These are phyloP conservation scores for Eonycteris spelaea DNA, from an alignment of 2,113 vertebrate species.

Conservation along the genomic window DNA sequence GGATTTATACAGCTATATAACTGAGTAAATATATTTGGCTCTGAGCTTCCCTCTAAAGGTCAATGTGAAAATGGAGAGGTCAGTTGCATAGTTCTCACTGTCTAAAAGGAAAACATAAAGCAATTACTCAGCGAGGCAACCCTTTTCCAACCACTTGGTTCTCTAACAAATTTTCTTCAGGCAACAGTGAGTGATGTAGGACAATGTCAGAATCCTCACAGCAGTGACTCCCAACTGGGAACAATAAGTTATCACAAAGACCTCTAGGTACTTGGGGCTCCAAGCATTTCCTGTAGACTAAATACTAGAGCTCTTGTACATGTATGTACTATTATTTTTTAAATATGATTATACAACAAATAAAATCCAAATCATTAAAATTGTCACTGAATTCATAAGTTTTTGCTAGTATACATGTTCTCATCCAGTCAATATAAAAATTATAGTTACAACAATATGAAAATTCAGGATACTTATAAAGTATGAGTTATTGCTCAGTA, in stretches of 20 bases:
- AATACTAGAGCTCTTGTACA: not conserved
- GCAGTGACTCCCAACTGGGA: not conserved
- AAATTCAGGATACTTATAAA: not conserved
- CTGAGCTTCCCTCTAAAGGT: not conserved
- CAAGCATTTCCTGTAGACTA: not conserved
- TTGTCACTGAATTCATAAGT: not conserved
- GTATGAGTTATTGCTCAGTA: not conserved
- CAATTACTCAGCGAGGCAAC: slow-evolving; percentile 19
- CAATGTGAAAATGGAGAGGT: slow-evolving; percentile 18
- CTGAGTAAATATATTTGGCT: not conserved
- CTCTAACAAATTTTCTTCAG: slow-evolving; percentile 1
- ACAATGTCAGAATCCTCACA: not conserved
- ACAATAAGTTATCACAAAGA: not conserved
- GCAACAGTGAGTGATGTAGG: not conserved
- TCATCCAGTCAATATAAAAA: not conserved
- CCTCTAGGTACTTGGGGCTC: not conserved
- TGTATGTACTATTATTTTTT: not conserved
- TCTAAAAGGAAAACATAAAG: not conserved
- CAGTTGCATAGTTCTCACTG: not conserved
- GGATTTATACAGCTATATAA: not conserved
- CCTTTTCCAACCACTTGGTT: not conserved
- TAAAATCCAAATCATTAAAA: slow-evolving; percentile 23
- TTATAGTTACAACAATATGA: not conserved
- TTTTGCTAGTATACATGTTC: not conserved
- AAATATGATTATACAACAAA: not conserved